A percentile compares a stretch with the other conserved stretches of the same genome.
These are phyloP conservation scores for Pangasius macronema DNA, from an alignment of 2,797 vertebrate genomes.

Conservation along the genomic window DNA sequence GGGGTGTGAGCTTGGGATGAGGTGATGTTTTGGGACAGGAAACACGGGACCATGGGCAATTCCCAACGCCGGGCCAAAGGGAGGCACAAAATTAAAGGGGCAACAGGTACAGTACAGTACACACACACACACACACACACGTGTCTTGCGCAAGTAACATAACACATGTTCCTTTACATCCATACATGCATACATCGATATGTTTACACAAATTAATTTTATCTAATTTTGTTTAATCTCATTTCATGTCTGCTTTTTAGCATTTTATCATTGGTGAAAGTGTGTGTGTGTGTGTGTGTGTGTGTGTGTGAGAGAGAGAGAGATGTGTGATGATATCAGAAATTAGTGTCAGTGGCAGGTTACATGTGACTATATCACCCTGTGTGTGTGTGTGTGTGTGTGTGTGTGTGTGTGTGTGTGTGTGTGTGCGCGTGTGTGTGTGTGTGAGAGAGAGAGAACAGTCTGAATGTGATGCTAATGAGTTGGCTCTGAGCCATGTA, in stretches of 20 bases:
- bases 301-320: neutral
- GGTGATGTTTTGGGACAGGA: constrained; percentile 84
- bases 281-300: neutral
- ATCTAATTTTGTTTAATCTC: neutral
- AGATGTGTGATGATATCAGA: constrained; percentile 26
- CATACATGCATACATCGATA: neutral
- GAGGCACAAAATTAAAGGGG: constrained; percentile 77
- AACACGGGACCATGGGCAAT: constrained; percentile 76
- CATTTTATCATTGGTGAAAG: neutral
- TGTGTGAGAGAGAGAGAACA: constrained; percentile 8
- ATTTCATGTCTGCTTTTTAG: neutral
- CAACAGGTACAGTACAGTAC: constrained; percentile 73
- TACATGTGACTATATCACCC: neutral
- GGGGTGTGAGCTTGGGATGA: constrained; percentile 70
- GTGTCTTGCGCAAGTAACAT: neutral
- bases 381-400: neutral
- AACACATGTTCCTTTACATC: neutral
- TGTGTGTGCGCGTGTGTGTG: neutral
- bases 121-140: constrained; percentile 20
- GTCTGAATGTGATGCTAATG: constrained; percentile 50
- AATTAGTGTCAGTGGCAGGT: constrained; percentile 18
- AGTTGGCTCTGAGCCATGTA: constrained; percentile 32
- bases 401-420: constrained; percentile 12
- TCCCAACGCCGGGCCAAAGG: constrained; percentile 78
- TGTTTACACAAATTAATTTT: neutral